Percentiles rank a stretch among this genome's conserved stretches.
Conservation (phyloP, 2,797 vertebrate genomes). For the Danio jaintianensis region DNA sequence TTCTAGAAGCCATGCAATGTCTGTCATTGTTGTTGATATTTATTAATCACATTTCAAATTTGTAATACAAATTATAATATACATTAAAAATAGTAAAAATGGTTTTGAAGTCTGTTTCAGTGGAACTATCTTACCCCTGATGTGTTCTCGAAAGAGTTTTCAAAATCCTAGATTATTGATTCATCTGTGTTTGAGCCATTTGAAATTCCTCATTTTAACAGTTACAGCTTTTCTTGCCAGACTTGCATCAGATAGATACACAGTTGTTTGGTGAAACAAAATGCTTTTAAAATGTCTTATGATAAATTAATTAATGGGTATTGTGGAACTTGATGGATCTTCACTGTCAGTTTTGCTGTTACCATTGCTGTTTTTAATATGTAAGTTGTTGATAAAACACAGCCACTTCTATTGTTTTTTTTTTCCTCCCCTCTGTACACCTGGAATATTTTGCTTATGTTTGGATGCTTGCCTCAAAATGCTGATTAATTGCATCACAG, state of each 20-base stretch:
- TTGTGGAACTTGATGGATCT: not conserved
- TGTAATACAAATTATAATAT: not conserved
- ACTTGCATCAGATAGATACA: not conserved
- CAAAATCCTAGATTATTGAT: not conserved
- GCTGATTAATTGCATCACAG: slow-evolving; percentile 34
- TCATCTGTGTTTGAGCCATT: not conserved
- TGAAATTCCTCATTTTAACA: not conserved
- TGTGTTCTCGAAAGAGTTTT: not conserved
- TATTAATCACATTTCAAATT: not conserved
- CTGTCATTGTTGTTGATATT: not conserved
- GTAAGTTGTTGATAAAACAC: not conserved
- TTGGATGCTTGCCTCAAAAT: slow-evolving; percentile 29
- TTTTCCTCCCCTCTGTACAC: not conserved
- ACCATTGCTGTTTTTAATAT: not conserved
- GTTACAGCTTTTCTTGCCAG: not conserved
- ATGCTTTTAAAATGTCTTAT: not conserved
- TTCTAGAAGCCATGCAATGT: not conserved
- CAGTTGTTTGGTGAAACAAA: not conserved
- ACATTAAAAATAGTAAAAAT: not conserved
- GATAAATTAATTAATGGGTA: not conserved
- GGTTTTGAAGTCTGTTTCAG: not conserved
- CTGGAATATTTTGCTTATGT: not conserved
- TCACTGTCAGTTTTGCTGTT: not conserved
- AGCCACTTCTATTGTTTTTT: not conserved
- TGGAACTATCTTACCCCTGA: not conserved